A percentile compares a stretch with the other conserved stretches of the same genome.
Evolutionary conservation across 2,888 invertebrate species (phyloP).

Genomic region (Drosophila pegasa): DNA sequence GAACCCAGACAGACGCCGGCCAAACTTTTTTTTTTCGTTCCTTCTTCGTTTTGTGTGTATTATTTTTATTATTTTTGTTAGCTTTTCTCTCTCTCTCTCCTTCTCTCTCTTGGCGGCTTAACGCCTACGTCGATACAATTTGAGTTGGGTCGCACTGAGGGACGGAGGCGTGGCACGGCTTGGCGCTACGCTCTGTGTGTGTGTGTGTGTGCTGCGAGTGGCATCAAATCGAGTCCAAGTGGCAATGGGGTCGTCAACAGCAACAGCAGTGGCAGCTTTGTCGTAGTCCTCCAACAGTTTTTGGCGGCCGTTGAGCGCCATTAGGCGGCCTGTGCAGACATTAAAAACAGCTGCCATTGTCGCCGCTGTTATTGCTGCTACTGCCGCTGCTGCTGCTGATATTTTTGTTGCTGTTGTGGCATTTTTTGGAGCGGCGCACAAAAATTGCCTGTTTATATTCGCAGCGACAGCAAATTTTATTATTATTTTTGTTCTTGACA

Average conservation of each 20-base stretch:
- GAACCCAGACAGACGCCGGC: constrained; percentile 47
- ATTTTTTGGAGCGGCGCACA: constrained; percentile 57
- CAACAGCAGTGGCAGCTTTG: constrained; percentile 45
- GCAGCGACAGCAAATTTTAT: constrained; percentile 81
- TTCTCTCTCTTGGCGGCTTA: constrained; percentile 35
- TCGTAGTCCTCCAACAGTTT: constrained; percentile 46
- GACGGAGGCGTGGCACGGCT: not conserved
- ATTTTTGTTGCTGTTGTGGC: constrained; percentile 53
- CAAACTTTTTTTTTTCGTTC: constrained; percentile 25
- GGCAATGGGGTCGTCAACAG: constrained; percentile 59
- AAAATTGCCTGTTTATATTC: constrained; percentile 81
- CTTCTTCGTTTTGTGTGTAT: constrained; percentile 5
- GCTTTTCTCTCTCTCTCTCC: constrained; percentile 19
- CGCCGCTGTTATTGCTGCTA: constrained; percentile 29
- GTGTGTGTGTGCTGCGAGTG: constrained; percentile 7
- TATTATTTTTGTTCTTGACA: constrained; percentile 80
- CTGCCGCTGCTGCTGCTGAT: constrained; percentile 18
- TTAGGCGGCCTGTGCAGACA: constrained; percentile 70
- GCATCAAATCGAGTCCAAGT: constrained; percentile 43
- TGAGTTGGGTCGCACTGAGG: constrained; percentile 5
- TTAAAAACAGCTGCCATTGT: constrained; percentile 77
- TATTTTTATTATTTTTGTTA: constrained; percentile 2
- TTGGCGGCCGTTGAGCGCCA: constrained; percentile 64
- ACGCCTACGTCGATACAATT: constrained; percentile 48
- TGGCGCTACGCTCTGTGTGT: no score